These are phyloP conservation scores for Cataglyphis livida DNA, from an alignment of 2,888 invertebrate genomes.

Conservation along the genomic window DNA sequence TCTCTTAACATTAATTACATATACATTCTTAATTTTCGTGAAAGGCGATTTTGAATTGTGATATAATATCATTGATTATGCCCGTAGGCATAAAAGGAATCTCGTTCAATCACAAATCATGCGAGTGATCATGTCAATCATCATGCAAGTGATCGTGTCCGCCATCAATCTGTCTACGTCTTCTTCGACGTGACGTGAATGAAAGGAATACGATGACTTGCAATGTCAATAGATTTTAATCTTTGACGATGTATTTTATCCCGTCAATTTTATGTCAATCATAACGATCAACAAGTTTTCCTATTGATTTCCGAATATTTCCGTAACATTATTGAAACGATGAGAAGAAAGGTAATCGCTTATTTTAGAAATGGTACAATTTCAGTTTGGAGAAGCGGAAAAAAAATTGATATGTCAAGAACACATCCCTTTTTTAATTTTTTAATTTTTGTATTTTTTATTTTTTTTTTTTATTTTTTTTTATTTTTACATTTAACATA, in stretches of 20 bases:
- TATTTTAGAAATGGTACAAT: neutral
- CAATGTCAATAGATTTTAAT: neutral
- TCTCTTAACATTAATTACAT: slow-evolving; percentile 42
- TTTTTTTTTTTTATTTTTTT: neutral
- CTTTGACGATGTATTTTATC: neutral
- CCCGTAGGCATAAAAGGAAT: slow-evolving; percentile 32
- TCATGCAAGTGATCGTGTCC: neutral
- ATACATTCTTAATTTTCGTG: neutral
- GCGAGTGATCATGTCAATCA: neutral
- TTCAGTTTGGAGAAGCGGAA: neutral
- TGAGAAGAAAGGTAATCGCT: neutral
- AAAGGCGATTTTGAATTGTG: neutral
- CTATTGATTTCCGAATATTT: neutral
- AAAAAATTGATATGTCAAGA: neutral
- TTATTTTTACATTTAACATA: neutral
- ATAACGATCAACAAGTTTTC: neutral
- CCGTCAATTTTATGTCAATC: slow-evolving; percentile 2
- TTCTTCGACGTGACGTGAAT: neutral
- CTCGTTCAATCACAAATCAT: neutral
- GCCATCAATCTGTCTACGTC: slow-evolving; percentile 12
- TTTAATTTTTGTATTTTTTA: neutral
- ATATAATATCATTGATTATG: neutral
- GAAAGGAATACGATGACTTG: slow-evolving; percentile 13
- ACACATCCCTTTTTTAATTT: neutral
- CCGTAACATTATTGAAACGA: neutral